Conservation (phyloP, 2,888 invertebrate species). For the Choreutis nemorana region DNA sequence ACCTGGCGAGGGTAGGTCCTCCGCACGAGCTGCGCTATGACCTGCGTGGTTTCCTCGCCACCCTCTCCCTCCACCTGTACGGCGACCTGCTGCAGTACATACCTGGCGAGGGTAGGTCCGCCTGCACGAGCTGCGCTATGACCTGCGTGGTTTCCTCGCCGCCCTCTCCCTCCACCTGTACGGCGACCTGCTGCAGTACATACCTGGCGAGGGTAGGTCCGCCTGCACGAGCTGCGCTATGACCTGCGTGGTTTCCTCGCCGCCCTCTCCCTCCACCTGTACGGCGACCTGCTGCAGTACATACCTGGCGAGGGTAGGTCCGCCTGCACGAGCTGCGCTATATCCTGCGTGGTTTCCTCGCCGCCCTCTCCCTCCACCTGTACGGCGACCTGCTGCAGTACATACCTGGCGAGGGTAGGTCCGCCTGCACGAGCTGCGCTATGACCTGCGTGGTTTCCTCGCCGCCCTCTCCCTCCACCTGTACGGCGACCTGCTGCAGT, state of each 20-base stretch:
- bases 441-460: slow-evolving; percentile 81
- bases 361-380: slow-evolving; percentile 64
- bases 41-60: slow-evolving; percentile 74
- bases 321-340: slow-evolving; percentile 68
- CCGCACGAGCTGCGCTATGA: slow-evolving; percentile 86
- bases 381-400: slow-evolving; percentile 61
- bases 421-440: slow-evolving; percentile 86
- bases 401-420: slow-evolving; percentile 82
- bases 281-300: slow-evolving; percentile 62
- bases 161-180: slow-evolving; percentile 63
- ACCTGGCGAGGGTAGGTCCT: slow-evolving; percentile 83
- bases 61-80: slow-evolving; percentile 64
- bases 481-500: slow-evolving; percentile 62
- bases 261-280: slow-evolving; percentile 63
- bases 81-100: slow-evolving; percentile 60
- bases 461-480: slow-evolving; percentile 62
- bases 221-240: slow-evolving; percentile 88
- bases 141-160: slow-evolving; percentile 77
- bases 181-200: slow-evolving; percentile 61
- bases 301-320: slow-evolving; percentile 72
- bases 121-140: slow-evolving; percentile 86
- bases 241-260: slow-evolving; percentile 76
- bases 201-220: slow-evolving; percentile 81
- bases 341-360: slow-evolving; percentile 78
- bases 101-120: slow-evolving; percentile 82